These are phyloP conservation scores for Acholoe squamosa DNA, from an alignment of 2,888 invertebrate species.

Conservation along the genomic window DNA sequence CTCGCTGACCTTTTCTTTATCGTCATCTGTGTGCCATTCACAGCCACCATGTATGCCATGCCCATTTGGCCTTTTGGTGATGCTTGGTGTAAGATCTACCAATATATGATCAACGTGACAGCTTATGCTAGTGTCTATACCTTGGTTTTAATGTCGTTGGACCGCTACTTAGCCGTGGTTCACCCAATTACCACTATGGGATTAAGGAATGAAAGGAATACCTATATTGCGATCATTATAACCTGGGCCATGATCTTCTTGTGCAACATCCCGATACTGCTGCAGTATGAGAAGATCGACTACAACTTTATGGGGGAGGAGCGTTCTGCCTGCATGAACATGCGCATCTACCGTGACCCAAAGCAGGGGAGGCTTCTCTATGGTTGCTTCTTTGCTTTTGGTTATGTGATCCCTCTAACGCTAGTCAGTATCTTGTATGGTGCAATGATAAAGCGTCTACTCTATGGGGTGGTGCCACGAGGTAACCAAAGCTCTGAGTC, in stretches of 20 bases:
- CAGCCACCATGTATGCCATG: conserved; percentile 93
- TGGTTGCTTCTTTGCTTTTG: conserved; percentile 89
- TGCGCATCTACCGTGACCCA: conserved; percentile 62
- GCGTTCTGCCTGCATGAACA: conserved; percentile 76
- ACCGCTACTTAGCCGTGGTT: conserved; percentile 95
- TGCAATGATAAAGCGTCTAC: conserved; percentile 93
- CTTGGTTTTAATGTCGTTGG: conserved; percentile 95
- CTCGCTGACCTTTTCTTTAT: conserved; percentile 95
- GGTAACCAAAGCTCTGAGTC: conserved; percentile 89
- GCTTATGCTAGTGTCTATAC: conserved; percentile 97
- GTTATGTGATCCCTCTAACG: conserved; percentile 93
- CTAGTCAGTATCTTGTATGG: conserved; percentile 94
- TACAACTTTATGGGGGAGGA: conserved; percentile 82
- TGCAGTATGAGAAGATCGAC: conserved; percentile 73
- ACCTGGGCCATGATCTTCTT: conserved; percentile 90
- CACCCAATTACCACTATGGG: conserved; percentile 95
- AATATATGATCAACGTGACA: conserved; percentile 95
- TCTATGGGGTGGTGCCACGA: conserved; percentile 90
- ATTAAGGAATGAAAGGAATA: conserved; percentile 89
- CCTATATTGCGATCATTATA: conserved; percentile 89
- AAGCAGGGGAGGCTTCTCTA: conserved; percentile 71
- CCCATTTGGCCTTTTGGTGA: conserved; percentile 95
- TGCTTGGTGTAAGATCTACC: conserved; percentile 94
- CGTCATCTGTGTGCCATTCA: conserved; percentile 96
- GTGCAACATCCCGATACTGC: conserved; percentile 80